Conservation (phyloP, 2,888 invertebrate species). For the Phania funesta region DNA sequence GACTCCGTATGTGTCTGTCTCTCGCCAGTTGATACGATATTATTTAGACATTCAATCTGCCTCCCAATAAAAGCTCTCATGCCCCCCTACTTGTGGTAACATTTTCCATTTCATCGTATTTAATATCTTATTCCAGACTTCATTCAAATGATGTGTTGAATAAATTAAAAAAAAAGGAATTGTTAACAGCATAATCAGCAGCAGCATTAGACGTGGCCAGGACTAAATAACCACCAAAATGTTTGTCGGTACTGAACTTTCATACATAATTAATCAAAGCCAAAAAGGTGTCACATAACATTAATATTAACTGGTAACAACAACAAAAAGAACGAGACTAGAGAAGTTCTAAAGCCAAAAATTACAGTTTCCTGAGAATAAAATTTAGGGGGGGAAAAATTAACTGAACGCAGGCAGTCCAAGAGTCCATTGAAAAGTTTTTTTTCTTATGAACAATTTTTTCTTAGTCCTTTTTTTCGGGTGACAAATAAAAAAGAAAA, state of each 20-base stretch:
- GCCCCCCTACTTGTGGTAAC: too few species aligned
- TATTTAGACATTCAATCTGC: too few species aligned
- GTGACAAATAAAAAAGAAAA: conserved; percentile 60
- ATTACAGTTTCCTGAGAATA: conserved; percentile 40
- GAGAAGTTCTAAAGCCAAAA: conserved; percentile 3
- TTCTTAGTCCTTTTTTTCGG: conserved; percentile 3
- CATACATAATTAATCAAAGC: conserved; percentile 65
- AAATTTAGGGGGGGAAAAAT: background rate
- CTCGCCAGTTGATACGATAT: too few species aligned
- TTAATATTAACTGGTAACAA: conserved; percentile 59
- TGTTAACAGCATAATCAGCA: conserved; percentile 53
- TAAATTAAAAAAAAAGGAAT: conserved; percentile 23
- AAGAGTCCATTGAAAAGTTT: background rate
- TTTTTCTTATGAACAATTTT: background rate
- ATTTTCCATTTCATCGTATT: background rate
- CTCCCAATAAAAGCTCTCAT: too few species aligned
- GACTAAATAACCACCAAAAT: background rate
- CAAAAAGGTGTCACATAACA: conserved; percentile 64
- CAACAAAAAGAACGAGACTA: background rate
- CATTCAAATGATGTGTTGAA: conserved; percentile 36
- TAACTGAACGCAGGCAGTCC: background rate
- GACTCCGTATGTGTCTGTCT: too few species aligned
- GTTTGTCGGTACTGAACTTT: background rate
- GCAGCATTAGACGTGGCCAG: background rate
- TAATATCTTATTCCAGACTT: background rate